phyloP scores from a whole-genome alignment of 2,797 vertebrate genomes.

The Phoebastria nigripes region DNA sequence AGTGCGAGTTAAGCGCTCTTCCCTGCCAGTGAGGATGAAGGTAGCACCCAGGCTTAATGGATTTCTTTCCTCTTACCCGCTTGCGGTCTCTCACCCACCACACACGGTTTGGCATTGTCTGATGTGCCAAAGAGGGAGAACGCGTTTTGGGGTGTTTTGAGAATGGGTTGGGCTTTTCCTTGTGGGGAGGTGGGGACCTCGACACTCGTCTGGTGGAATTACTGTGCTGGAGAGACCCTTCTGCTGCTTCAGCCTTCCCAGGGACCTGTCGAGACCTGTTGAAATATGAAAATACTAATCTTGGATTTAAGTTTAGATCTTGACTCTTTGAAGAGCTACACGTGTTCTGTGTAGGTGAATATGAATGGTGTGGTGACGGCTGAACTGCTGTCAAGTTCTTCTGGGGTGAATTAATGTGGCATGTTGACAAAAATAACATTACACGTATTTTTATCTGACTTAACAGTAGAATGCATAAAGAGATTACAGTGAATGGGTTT shows the following conservation, averaged over 20 bases:
- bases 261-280: accelerated
- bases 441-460: background rate
- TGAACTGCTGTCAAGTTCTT: background rate
- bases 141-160: accelerated
- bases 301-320: background rate
- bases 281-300: background rate
- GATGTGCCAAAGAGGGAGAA: background rate
- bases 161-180: background rate
- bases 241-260: background rate
- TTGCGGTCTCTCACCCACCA: accelerated
- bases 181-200: accelerated
- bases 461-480: background rate
- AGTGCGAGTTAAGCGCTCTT: background rate
- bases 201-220: background rate
- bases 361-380: background rate
- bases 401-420: background rate
- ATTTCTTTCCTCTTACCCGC: background rate
- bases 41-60: background rate
- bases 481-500: background rate
- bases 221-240: background rate
- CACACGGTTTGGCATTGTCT: background rate
- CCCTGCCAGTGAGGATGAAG: background rate
- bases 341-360: accelerated
- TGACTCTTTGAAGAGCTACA: background rate
- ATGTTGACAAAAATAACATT: background rate